Evolutionary conservation across 2,888 invertebrate genomes (phyloP).

Genomic region (Oligia latruncula): DNA sequence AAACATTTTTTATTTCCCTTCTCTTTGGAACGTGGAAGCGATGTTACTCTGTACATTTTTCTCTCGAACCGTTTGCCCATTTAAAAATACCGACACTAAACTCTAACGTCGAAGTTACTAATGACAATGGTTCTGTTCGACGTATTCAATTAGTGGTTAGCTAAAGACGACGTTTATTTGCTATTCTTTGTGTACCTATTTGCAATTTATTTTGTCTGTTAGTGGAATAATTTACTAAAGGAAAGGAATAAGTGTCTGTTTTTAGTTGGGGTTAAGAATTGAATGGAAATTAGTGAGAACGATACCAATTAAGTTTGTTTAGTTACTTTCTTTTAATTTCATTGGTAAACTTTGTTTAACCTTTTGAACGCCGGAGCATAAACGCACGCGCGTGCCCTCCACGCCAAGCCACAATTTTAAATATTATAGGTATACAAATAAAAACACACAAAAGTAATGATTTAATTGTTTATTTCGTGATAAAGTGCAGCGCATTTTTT

Average conservation of each 20-base stretch:
- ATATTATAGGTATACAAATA: too few species aligned
- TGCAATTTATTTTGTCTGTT: constrained; percentile 46
- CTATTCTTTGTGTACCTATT: constrained; percentile 45
- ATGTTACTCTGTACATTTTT: constrained; percentile 44
- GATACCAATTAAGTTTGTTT: neutral
- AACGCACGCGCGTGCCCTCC: too few species aligned
- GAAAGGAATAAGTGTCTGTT: constrained; percentile 16
- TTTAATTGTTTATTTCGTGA: too few species aligned
- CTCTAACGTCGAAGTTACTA: constrained; percentile 34
- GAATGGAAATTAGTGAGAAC: neutral
- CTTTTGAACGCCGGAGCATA: too few species aligned
- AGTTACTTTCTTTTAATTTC: neutral
- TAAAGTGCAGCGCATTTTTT: too few species aligned
- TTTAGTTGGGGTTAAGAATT: constrained; percentile 6
- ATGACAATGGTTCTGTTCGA: constrained; percentile 48
- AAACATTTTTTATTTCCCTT: constrained; percentile 40
- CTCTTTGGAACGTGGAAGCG: constrained; percentile 48
- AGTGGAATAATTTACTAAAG: constrained; percentile 36
- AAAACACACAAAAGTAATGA: too few species aligned
- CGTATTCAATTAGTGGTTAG: constrained; percentile 56
- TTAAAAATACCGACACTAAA: constrained; percentile 55
- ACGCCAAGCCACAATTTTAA: too few species aligned
- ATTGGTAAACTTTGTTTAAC: neutral
- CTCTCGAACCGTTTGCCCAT: constrained; percentile 43
- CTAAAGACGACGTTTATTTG: constrained; percentile 46